Conservation (phyloP, 2,113 vertebrate genomes). For the Cnemophilus loriae region DNA sequence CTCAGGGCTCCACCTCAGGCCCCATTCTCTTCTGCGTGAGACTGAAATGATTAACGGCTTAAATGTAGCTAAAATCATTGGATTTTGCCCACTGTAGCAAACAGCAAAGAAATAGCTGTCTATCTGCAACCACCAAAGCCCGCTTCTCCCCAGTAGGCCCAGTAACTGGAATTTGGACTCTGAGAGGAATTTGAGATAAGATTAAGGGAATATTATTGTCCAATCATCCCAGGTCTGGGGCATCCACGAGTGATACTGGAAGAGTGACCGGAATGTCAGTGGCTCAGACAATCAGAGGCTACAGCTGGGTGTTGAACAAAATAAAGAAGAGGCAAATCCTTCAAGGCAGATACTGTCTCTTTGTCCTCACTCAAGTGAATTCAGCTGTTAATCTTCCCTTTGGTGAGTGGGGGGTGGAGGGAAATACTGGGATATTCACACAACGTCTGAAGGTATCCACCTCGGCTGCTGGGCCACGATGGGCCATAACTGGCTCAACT, state of each 20-base stretch:
- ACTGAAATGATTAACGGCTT: background rate
- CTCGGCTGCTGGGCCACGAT: too few relatives aligned
- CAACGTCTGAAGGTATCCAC: background rate
- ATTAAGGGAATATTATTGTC: background rate
- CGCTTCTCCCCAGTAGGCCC: rapidly evolving
- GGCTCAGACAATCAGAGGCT: background rate
- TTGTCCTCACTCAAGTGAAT: background rate
- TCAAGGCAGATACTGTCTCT: background rate
- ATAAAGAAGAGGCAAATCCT: background rate
- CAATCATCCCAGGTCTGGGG: background rate
- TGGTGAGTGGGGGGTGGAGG: too few relatives aligned
- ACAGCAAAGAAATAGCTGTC: background rate
- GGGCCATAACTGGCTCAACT: background rate
- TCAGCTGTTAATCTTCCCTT: background rate
- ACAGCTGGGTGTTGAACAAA: background rate
- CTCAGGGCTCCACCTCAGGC: background rate
- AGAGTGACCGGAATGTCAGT: background rate
- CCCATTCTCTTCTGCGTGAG: background rate
- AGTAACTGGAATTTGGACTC: background rate
- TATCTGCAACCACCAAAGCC: background rate
- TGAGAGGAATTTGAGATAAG: background rate
- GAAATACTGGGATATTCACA: background rate
- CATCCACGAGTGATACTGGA: background rate
- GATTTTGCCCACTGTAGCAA: background rate
- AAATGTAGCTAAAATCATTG: background rate